Percentiles rank a stretch among this genome's conserved stretches.
These are phyloP conservation scores for Thunnus maccoyii DNA, from an alignment of 2,113 vertebrate species.

Conservation along the genomic window DNA sequence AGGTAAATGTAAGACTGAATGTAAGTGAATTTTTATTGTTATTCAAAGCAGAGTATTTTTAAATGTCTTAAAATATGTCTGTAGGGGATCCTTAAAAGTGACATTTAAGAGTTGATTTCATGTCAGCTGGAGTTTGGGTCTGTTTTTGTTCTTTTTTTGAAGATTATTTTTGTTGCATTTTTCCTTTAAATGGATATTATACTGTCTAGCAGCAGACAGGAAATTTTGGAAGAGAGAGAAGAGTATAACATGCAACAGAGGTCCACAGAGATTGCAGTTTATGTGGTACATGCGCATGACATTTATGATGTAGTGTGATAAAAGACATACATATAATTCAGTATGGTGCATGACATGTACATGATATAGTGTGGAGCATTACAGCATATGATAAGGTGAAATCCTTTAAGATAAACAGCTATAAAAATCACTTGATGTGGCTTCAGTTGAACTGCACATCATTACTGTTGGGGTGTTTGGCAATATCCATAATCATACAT, in stretches of 20 bases:
- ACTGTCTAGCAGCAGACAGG: background rate
- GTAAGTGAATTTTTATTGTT: no score
- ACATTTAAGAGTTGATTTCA: background rate
- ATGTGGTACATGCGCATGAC: background rate
- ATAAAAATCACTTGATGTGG: slow-evolving; percentile 37
- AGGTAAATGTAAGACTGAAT: no score
- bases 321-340: slow-evolving; percentile 8
- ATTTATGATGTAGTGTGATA: slow-evolving; percentile 18
- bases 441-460: slow-evolving; percentile 31
- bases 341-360: slow-evolving; percentile 5
- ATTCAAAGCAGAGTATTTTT: no score
- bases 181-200: background rate
- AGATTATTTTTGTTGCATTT: background rate
- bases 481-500: slow-evolving; percentile 38
- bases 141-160: background rate
- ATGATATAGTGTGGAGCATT: slow-evolving; percentile 16
- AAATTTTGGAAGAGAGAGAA: background rate
- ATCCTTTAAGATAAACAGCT: slow-evolving; percentile 5
- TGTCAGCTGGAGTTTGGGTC: background rate
- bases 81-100: no score
- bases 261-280: background rate
- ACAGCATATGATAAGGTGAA: slow-evolving; percentile 4
- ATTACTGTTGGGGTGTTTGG: slow-evolving; percentile 27
- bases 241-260: no score
- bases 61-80: no score